These are phyloP conservation scores for Paramuricea clavata DNA, from an alignment of 92 coral and sea anemone species.

Conservation along the genomic window DNA sequence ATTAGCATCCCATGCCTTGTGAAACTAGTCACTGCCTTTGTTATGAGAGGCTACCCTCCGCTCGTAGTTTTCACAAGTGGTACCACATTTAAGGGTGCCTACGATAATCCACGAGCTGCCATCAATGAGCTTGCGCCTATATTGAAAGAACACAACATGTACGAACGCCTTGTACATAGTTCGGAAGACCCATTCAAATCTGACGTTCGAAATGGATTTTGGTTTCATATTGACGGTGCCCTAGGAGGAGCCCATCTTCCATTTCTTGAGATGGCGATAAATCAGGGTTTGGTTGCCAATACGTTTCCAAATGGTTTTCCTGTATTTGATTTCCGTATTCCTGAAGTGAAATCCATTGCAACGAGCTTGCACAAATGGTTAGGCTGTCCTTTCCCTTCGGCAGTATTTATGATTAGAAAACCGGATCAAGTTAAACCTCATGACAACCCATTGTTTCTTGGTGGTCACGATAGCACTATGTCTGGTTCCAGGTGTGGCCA, in stretches of 20 bases:
- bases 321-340: no score
- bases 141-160: background rate
- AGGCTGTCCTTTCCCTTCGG: conserved; percentile 12
- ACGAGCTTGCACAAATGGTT: conserved; percentile 8
- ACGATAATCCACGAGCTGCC: no score
- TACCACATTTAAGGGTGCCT: no score
- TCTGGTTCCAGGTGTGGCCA: conserved; percentile 5
- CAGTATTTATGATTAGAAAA: background rate
- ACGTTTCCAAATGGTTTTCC: no score
- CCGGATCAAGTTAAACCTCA: background rate
- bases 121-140: no score
- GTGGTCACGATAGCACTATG: background rate
- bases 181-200: no score
- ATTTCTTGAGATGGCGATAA: conserved; percentile 30
- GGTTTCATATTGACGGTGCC: conserved; percentile 32
- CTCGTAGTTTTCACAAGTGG: no score
- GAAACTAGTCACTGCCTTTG: background rate
- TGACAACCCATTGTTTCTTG: background rate
- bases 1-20: background rate
- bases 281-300: conserved; percentile 10
- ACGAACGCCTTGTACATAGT: background rate
- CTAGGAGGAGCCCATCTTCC: background rate
- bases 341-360: no score
- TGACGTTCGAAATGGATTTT: no score
- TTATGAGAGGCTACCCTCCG: background rate